Base-by-base conservation (phyloP, 2,888 invertebrate genomes). In the Phymatocera aterrima region DNA sequence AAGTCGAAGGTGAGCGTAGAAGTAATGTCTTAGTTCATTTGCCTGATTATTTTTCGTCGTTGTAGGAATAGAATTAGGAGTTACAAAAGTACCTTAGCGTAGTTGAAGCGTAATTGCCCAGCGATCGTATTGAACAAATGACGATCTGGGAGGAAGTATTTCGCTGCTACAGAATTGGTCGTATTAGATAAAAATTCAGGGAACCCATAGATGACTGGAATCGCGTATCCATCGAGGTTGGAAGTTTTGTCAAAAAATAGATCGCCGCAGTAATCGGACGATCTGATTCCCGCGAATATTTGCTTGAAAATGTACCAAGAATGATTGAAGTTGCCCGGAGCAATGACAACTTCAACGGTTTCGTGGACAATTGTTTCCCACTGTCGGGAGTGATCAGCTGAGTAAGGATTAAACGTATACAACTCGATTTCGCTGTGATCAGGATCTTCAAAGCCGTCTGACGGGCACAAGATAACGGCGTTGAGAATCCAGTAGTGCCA, bases 401-500 rank as follows among this genome's bases (percentile, higher is more conserved):
- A 68, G 46, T 68, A 68, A 24, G 68, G 68, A 46, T 68, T 68
- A 15, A 21, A 68, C 18, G 68, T 68, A 10, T 68, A 68, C n/a
- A 68, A 68, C 5, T 46, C 64, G 24, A 37, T 40, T 21, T 8
- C 37, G 15, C 40, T 18, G 1, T n/a, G n/a, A 34, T 18, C 3
- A 21, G 1, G 6, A 24, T n/a, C 43, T 2, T 21, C 46, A 21
- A n/a, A 1, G 3, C 43, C 28, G 31, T 68, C 43, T 2, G 68
- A 40, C 15, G 68, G 28, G 37, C 68, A 46, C 21, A 68, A 15
- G 4, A 68, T 21, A n/a, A 68, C 24, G 28, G 28, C 68, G 43
- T 68, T 68, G 43, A 68, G 68, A 28, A 68, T 68, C 68, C 68
- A 68, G 28, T 68, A 46, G 10, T 15, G 5, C 68, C 68, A 68